Percentiles rank a stretch among this genome's conserved stretches.
phyloP scores from a whole-genome alignment of 2,888 invertebrate genomes.

The Sipha maydis region DNA sequence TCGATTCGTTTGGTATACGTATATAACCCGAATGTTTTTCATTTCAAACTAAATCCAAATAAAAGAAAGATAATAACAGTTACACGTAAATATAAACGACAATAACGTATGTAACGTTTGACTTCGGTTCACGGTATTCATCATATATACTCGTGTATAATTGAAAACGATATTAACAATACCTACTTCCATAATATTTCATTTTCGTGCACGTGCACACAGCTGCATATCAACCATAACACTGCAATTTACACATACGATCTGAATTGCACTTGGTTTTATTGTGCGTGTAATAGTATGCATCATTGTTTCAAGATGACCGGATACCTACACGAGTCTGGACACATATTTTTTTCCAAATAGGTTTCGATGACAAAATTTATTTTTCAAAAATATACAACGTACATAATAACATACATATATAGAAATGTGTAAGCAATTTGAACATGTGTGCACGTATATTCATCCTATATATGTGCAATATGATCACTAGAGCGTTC shows the following conservation, averaged over 20 bases:
- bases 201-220: conserved; percentile 15
- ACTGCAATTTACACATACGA: conserved; percentile 42
- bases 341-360: neutral
- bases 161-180: conserved; percentile 5
- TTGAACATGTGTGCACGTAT: too few relatives aligned
- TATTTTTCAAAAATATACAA: neutral
- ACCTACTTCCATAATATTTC: neutral
- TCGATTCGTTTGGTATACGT: neutral
- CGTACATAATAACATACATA: neutral
- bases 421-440: too few relatives aligned
- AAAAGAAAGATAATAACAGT: neutral
- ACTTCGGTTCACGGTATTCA: neutral
- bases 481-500: too few relatives aligned
- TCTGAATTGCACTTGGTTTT: neutral
- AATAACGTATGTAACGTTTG: neutral
- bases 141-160: neutral
- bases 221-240: conserved; percentile 1
- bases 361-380: conserved; percentile 31
- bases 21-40: neutral
- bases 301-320: conserved; percentile 40
- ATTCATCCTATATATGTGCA: too few relatives aligned
- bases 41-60: neutral
- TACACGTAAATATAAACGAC: neutral
- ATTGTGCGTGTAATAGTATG: conserved; percentile 31
- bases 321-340: conserved; percentile 13